These are phyloP conservation scores for Notiomystis cincta DNA, from an alignment of 2,113 vertebrate genomes.

Conservation along the genomic window DNA sequence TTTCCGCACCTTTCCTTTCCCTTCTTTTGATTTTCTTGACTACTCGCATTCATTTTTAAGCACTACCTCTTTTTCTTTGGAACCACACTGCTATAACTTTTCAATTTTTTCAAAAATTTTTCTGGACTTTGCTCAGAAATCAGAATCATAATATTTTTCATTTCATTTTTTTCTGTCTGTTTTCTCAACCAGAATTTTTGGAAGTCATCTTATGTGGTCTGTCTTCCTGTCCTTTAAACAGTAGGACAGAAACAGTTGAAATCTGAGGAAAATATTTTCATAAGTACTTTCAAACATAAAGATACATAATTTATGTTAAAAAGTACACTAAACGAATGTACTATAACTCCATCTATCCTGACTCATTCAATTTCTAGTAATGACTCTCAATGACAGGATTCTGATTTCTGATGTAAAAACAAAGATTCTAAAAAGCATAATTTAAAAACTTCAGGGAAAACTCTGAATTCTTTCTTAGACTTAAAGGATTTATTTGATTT, in stretches of 20 bases:
- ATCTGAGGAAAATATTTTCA: not conserved
- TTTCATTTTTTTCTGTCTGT: not conserved
- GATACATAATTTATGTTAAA: not conserved
- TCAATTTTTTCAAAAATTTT: not conserved
- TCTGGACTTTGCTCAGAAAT: not conserved
- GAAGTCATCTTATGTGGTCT: constrained; percentile 17
- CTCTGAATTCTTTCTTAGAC: not conserved
- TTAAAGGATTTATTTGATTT: not conserved
- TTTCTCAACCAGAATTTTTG: constrained; percentile 22
- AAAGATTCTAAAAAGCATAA: not conserved
- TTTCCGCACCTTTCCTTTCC: accelerated
- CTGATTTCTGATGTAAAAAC: not conserved
- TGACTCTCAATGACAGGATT: not conserved
- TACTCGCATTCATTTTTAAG: not conserved
- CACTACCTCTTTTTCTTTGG: not conserved
- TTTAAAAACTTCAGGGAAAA: not conserved
- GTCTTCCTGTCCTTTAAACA: constrained; percentile 34
- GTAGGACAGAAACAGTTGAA: not conserved
- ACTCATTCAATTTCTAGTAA: not conserved
- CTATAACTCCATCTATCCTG: not conserved
- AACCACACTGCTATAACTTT: not conserved
- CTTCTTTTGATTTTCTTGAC: not conserved
- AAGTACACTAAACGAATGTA: not conserved
- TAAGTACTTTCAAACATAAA: not conserved
- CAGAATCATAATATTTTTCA: not conserved